Evolutionary conservation across 2,888 invertebrate genomes (phyloP).

Genomic region (Ormyrus pomaceus): DNA sequence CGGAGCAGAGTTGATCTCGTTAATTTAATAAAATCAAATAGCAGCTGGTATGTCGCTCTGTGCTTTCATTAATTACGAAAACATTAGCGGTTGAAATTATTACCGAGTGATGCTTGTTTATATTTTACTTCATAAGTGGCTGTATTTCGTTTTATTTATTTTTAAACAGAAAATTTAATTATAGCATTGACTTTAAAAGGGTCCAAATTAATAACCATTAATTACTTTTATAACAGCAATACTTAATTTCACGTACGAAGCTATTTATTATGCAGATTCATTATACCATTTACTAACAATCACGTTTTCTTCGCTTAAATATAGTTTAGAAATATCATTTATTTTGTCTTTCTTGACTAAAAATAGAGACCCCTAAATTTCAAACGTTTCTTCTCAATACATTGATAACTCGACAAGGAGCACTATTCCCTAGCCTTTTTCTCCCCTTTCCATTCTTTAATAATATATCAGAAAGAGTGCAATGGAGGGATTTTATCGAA

Average conservation of each 20-base stretch:
- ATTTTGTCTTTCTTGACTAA: conserved; percentile 29
- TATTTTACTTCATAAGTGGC: no score
- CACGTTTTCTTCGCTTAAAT: background rate
- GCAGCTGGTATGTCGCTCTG: background rate
- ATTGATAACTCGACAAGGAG: conserved; percentile 30
- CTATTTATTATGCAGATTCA: no score
- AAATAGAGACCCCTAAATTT: conserved; percentile 44
- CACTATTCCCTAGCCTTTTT: background rate
- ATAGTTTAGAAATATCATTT: conserved; percentile 1
- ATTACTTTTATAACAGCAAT: no score
- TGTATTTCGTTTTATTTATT: no score
- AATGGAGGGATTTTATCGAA: conserved; percentile 44
- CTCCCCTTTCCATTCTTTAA: conserved; percentile 9
- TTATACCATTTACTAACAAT: no score
- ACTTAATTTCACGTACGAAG: no score
- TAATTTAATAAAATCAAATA: conserved; percentile 28
- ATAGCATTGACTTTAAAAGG: no score
- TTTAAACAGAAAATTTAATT: no score
- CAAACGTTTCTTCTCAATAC: conserved; percentile 11
- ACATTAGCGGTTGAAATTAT: no score
- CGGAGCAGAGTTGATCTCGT: conserved; percentile 6
- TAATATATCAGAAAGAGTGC: conserved; percentile 44
- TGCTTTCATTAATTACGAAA: no score
- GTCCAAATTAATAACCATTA: no score
- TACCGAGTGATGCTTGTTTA: no score